Percentiles rank a stretch among this genome's conserved stretches.
Conservation (phyloP, 2,888 invertebrate genomes). For the Charanyca ferruginea region DNA sequence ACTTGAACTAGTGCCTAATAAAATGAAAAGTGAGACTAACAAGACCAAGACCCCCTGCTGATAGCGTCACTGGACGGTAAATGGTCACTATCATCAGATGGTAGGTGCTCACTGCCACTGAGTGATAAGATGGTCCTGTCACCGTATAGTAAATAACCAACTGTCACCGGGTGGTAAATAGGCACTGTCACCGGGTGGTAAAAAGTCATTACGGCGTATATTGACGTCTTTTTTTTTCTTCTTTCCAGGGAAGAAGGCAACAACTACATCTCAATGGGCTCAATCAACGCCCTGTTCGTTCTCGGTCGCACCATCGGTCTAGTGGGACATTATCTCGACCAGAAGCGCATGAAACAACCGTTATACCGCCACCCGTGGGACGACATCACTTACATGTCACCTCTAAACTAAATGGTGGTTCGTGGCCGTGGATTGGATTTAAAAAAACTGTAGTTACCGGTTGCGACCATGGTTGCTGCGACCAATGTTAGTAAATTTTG, state of each 20-base stretch:
- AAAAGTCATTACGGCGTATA: too few species aligned
- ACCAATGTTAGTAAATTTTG: too few species aligned
- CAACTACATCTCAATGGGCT: conserved; percentile 99
- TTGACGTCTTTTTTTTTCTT: background rate
- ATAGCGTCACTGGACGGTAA: background rate
- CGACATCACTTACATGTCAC: conserved; percentile 94
- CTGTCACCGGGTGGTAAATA: too few species aligned
- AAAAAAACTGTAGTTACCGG: background rate
- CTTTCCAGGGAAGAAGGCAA: conserved; percentile 97
- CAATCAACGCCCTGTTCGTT: conserved; percentile 99
- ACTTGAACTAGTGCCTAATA: too few species aligned
- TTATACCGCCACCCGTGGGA: conserved; percentile 99
- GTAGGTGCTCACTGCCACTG: too few species aligned
- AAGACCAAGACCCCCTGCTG: too few species aligned
- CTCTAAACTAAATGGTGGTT: conserved; percentile 74
- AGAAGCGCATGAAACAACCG: conserved; percentile 99
- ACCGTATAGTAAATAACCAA: background rate
- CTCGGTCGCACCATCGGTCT: conserved; percentile 99
- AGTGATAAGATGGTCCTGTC: background rate
- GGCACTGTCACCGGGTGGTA: too few species aligned
- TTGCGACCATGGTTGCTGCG: background rate
- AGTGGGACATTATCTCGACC: conserved; percentile 99
- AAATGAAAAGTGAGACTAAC: background rate
- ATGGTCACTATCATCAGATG: background rate
- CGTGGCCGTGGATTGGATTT: background rate